Evolutionary conservation across 2,797 vertebrate species (phyloP), one percentile per base, ranked within the genome.

Genomic region (Tapirus indicus): DNA sequence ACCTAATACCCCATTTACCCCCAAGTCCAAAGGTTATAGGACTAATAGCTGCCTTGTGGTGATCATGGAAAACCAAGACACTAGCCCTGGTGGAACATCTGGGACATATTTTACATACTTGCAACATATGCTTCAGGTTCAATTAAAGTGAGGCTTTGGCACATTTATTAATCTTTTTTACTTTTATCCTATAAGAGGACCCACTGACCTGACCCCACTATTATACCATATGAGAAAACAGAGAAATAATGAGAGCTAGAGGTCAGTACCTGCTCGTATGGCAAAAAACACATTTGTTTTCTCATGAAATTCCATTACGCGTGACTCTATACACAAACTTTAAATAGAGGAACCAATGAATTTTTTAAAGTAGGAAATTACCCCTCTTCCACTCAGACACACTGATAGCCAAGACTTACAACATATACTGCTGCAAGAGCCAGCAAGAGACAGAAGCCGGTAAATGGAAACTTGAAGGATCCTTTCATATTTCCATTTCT

Each of bases 121-220:
- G 99, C 99, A 99, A 99, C 99, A 99, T 99, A 99, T 99, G 99
- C 99, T 99, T 99, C 99, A 99, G 99, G 99, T 99, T 99, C 99
- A 99, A 99, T 99, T 99, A 99, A 99, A 99, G 99, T 99, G 99
- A 99, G 99, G 99, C 99, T 99, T 99, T 99, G 99, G 99, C 99
- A 99, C 99, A 99, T 99, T 99, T 99, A 99, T 99, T 99, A 99
- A 99, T 99, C 99, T 99, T 99, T 98, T 99, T 99, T 99, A 98
- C 98, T 99, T 99, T 98, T 99, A 99, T 99, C 88, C 97, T 98
- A 98, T 99, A 99, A 99, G 99, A 99, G 97, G 98, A 98, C 99
- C 98, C 97, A 98, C 98, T 99, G 99, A 99, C 99, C 99, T 98
- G 98, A 99, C 99, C 99, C 98, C 98, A 98, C 99, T 99, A 98